A percentile compares a stretch with the other conserved stretches of the same genome.
Conservation (phyloP, 92 coral and sea anemone genomes). For the Muricea muricata region DNA sequence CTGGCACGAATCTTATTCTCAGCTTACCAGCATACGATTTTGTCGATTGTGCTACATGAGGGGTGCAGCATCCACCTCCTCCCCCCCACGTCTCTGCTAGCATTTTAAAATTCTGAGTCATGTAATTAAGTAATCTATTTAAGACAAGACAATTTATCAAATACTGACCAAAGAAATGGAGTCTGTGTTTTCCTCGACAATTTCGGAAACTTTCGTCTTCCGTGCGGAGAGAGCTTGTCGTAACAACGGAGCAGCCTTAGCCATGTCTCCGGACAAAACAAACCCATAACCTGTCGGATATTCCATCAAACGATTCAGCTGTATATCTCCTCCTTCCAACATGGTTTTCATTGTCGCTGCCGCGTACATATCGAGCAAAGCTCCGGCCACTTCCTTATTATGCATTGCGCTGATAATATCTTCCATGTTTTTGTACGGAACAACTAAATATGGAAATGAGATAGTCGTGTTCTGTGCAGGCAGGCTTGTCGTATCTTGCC, state of each 20-base stretch:
- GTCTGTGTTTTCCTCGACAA: constrained; percentile 23
- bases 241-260: constrained; percentile 27
- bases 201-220: neutral
- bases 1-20: too few relatives aligned
- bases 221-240: neutral
- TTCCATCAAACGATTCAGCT: constrained; percentile 26
- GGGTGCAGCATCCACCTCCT: too few relatives aligned
- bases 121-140: too few relatives aligned
- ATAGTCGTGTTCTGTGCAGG: too few relatives aligned
- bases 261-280: constrained; percentile 33
- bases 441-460: neutral
- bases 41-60: too few relatives aligned
- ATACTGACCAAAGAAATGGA: constrained; percentile 22
- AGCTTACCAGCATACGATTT: too few relatives aligned
- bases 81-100: too few relatives aligned
- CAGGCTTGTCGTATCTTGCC: too few relatives aligned
- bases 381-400: constrained; percentile 29
- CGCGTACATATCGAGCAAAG: constrained; percentile 31
- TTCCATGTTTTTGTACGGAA: constrained; percentile 28
- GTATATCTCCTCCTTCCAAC: constrained; percentile 31
- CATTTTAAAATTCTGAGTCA: too few relatives aligned
- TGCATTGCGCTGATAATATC: constrained; percentile 19
- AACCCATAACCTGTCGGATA: constrained; percentile 35
- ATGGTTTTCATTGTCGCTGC: constrained; percentile 18
- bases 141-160: too few relatives aligned